Percentiles rank a stretch among this genome's conserved stretches.
Conservation (phyloP, 2,797 vertebrate genomes). For the Hyperoplus lanceolatus region DNA sequence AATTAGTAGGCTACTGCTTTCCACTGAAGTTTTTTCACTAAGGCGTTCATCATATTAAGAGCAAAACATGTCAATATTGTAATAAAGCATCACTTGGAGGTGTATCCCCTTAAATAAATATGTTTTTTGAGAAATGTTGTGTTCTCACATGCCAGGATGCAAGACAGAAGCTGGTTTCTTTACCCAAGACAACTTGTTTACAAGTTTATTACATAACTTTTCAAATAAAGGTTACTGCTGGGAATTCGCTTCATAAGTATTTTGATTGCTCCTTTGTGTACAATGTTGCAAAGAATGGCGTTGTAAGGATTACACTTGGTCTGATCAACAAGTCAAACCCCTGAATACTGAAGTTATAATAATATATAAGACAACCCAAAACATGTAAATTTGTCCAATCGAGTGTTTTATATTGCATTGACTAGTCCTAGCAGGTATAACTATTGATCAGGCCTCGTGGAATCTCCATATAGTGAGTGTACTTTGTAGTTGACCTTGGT, state of each 20-base stretch:
- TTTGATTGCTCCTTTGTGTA: neutral
- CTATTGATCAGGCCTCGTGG: neutral
- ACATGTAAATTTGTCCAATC: neutral
- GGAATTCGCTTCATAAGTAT: neutral
- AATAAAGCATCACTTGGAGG: neutral
- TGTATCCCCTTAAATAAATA: neutral
- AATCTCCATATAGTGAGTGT: neutral
- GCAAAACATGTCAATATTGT: neutral
- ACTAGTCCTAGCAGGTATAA: neutral
- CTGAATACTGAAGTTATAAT: neutral
- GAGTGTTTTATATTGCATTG: neutral
- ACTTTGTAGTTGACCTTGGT: neutral
- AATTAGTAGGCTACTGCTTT: too few relatives aligned
- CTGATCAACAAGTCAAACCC: neutral
- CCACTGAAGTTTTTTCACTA: too few relatives aligned
- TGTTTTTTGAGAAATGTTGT: neutral
- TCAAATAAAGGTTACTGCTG: neutral
- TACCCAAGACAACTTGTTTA: neutral
- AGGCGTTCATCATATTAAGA: too few relatives aligned
- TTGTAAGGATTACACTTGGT: neutral
- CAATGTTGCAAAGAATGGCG: neutral
- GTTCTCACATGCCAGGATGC: too few relatives aligned
- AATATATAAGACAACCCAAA: neutral
- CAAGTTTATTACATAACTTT: neutral
- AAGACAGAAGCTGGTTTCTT: neutral